Evolutionary conservation across 2,113 vertebrate genomes (phyloP).

Genomic region (Triplophysa tibetana): DNA sequence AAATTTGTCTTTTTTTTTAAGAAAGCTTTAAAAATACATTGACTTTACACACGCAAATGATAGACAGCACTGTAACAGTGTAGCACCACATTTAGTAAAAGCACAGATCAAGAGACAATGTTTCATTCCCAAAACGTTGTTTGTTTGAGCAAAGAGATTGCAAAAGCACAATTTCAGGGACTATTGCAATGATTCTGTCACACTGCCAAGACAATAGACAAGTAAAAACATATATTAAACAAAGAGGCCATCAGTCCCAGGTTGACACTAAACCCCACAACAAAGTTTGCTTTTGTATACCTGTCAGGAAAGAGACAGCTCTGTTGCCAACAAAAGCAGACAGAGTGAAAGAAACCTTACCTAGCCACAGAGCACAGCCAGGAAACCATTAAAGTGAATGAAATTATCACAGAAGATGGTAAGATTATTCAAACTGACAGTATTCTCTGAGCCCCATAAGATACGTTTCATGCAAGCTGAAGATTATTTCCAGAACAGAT

Average conservation of each 20-base stretch:
- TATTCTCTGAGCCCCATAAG: not conserved
- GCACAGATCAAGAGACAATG: not conserved
- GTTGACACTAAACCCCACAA: constrained; percentile 5
- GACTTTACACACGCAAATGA: not conserved
- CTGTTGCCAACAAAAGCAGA: constrained; percentile 19
- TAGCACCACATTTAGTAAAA: not conserved
- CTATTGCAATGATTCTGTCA: constrained; percentile 5
- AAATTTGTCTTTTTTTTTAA: not conserved
- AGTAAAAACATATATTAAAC: constrained; percentile 4
- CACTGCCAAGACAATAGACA: not conserved
- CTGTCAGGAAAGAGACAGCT: constrained; percentile 25
- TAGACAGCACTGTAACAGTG: too few relatives aligned
- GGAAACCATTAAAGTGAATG: constrained; percentile 22
- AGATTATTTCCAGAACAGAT: not conserved
- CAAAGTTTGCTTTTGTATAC: constrained; percentile 22
- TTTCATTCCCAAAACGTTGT: not conserved
- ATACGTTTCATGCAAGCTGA: constrained; percentile 9
- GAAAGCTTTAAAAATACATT: not conserved
- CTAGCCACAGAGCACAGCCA: constrained; percentile 17
- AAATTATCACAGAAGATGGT: constrained; percentile 24
- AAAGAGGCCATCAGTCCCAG: constrained; percentile 16
- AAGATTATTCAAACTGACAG: constrained; percentile 36
- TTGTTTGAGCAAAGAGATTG: not conserved
- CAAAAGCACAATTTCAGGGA: not conserved
- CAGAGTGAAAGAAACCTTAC: not conserved